Conservation (phyloP, 1,140 invertebrate species). For the Philotrypesis tridentata region DNA sequence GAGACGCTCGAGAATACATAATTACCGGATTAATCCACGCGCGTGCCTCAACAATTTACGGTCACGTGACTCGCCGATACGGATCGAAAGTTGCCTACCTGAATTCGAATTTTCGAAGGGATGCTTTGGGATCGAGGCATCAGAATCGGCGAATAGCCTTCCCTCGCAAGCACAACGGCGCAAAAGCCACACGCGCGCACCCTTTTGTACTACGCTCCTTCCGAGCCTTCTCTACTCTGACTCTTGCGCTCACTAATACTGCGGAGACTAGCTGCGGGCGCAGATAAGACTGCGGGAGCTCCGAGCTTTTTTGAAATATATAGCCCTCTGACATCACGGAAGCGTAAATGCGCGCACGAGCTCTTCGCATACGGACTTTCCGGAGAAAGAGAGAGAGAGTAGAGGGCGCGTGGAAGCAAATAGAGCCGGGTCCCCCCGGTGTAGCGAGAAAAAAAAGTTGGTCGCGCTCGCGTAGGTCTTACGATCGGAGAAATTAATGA, state of each 20-base stretch:
- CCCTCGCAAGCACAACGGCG: neutral
- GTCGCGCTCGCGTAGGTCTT: neutral
- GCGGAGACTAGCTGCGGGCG: neutral
- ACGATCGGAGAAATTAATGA: neutral
- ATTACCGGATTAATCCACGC: no score
- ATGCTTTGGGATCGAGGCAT: neutral
- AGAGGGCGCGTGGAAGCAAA: neutral
- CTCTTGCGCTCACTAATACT: neutral
- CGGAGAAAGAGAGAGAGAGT: neutral
- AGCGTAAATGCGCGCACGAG: neutral
- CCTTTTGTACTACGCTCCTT: neutral
- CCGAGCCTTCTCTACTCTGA: neutral
- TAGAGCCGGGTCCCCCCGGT: neutral
- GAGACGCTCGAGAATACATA: no score
- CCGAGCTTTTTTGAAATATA: constrained; percentile 30
- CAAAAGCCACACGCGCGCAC: neutral
- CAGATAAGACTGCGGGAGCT: constrained; percentile 9
- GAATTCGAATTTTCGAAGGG: no score
- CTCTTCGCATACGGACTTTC: constrained; percentile 1
- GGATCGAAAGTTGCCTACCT: no score
- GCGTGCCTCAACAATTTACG: no score
- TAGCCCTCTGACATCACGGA: neutral
- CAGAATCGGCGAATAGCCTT: neutral
- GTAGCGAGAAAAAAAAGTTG: neutral
- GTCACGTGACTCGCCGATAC: no score